Base-by-base conservation (phyloP, 1,140 invertebrate genomes). In the Nasonia giraulti region DNA sequence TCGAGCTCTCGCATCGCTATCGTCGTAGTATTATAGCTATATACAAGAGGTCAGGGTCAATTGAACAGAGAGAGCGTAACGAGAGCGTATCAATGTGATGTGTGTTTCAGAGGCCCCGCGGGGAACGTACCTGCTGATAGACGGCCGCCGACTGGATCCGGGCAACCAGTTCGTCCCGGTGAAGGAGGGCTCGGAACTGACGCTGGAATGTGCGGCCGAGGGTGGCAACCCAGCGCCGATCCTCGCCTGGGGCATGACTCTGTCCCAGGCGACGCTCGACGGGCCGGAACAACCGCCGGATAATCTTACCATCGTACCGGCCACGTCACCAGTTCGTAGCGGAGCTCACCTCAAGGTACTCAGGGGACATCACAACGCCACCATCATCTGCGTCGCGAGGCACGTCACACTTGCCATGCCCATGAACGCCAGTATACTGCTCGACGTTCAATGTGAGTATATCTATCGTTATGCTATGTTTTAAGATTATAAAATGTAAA, bases 91-190 rank as follows among this genome's bases (percentile, higher is more conserved):
- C 55, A 11, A 1, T 71, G 44, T 14, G 20, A 50, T 68, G 20
- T 86, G 73, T 88, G 90, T 79, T 94, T 93, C 94, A 97, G 96
- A 97, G 91, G 93, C 95, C 55, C 96, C 96, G 33, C 95, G 96
- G 80, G 95, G 96, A 31, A 96, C 96, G 76, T 97, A 97, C 90
- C 93, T 97, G 87, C 94, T 96, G 88, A 96, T 97, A 90, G 96
- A 97, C 91, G 96, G 96, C 10, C 93, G 96, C 17, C 95, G 96
- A 37, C 93, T 97, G 87, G 96, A 97, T 93, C 95, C 96, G 0
- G 96, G 96, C 84, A 97, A 97, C 92, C 95, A 96, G 78, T 97
- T 97, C 92, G 95, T 97, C 87, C 96, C 96, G 1, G 96, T 97
- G 12, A 95, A 96, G 88, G 96, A 97, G 91, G 96, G 96, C 88